Base-by-base conservation (phyloP, 1,140 invertebrate species). In the Atopsyche davidsoni region DNA sequence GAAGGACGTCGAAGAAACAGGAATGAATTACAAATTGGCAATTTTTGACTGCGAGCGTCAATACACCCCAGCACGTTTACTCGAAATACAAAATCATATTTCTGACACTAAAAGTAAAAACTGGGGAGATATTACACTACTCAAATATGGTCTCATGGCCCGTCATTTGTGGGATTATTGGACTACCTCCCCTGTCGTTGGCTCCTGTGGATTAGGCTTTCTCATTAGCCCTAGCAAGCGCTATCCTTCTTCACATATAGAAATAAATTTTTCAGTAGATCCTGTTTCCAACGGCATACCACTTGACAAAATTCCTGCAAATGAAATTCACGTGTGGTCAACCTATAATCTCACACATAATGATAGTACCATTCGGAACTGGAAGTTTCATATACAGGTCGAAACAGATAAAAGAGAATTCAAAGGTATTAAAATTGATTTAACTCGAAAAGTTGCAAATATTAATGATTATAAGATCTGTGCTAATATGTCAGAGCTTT, bases 391-490 rank as follows among this genome's bases (percentile, higher is more conserved):
- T 32, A 4, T 66, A 3, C 61, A 64, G 17, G 1, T 60, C 10
- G 60, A 68, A 4, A 4, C 17, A 6, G 10, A 11, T 16, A 19
- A 19, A 1, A 22, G 2, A 18, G 2, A 4, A 16, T 2, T 36
- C 18, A 62, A 16, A 60, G 59, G 46, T 23, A 4, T 69, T 3
- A 63, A 64, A 56, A 17, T 64, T 10, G 49, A 58, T 3, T 14
- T 73, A 4, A 70, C 58, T 3, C 63, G 64, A 42, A 51, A 44
- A 2, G 59, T 58, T 11, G 62, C 64, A 7, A 63, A 59, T 16
- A 60, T 70, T 32, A 63, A 64, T 14, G 62, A 67, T 41, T 58
- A 59, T 1, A 55, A 70, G 59, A 62, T 75, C 38, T 70, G 68
- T 46, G 22, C 71, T 7, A 64, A 68, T 23, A 64, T 50, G 1